These are phyloP conservation scores for Hemicordylus capensis DNA, from an alignment of 2,113 vertebrate species.

Conservation along the genomic window DNA sequence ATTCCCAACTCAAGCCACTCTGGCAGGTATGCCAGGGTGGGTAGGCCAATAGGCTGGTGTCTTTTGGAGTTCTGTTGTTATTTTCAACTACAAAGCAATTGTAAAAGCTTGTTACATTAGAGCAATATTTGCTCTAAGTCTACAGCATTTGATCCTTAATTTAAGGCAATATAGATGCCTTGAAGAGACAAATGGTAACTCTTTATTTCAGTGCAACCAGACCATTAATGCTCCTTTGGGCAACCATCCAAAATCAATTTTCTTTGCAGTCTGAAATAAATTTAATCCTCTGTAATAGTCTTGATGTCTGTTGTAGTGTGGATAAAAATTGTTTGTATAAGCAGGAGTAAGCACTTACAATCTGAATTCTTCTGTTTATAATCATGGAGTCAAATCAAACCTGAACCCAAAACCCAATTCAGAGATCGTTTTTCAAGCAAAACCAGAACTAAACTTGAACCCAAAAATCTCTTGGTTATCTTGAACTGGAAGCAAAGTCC, in stretches of 20 bases:
- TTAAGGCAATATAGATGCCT: slow-evolving; percentile 23
- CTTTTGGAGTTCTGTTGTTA: neutral
- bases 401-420: too few relatives aligned
- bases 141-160: slow-evolving; percentile 12
- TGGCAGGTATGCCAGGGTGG: neutral
- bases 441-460: too few relatives aligned
- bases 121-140: slow-evolving; percentile 5
- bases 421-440: too few relatives aligned
- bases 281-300: slow-evolving; percentile 41
- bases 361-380: slow-evolving; percentile 11
- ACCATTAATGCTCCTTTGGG: slow-evolving; percentile 39
- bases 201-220: slow-evolving; percentile 38
- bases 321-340: slow-evolving; percentile 20
- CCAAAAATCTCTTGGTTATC: too few relatives aligned
- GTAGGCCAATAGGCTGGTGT: neutral
- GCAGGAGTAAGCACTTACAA: slow-evolving; percentile 10
- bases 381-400: neutral
- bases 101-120: neutral
- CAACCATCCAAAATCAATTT: slow-evolving; percentile 38
- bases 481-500: too few relatives aligned
- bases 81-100: neutral
- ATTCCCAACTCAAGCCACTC: neutral
- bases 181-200: slow-evolving; percentile 43
- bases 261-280: slow-evolving; percentile 48
- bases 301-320: slow-evolving; percentile 29